These are phyloP conservation scores for Todus mexicanus DNA, from an alignment of 2,797 vertebrate genomes.

Conservation along the genomic window DNA sequence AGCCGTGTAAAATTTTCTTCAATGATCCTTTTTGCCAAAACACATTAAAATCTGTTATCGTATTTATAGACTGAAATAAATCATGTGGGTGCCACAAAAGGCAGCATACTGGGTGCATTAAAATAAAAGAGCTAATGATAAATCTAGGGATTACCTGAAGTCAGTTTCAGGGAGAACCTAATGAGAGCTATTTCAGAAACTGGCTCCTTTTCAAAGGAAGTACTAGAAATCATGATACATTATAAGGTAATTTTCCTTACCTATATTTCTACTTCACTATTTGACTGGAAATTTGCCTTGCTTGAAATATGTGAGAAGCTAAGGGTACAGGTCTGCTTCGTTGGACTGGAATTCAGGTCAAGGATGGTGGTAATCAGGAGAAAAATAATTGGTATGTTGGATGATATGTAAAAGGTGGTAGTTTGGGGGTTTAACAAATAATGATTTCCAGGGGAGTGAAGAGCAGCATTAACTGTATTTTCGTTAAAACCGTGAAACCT, in stretches of 20 bases:
- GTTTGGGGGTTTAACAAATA: not conserved
- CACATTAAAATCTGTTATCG: not conserved
- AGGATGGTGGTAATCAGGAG: not conserved
- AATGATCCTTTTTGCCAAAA: not conserved
- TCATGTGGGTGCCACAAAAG: not conserved
- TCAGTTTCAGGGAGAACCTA: not conserved
- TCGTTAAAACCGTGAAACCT: not conserved
- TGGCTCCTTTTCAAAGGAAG: not conserved
- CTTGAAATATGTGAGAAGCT: not conserved
- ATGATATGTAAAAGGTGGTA: not conserved
- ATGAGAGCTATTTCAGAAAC: not conserved
- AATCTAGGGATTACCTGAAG: not conserved
- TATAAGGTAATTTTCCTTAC: not conserved
- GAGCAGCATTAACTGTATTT: not conserved
- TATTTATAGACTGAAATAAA: not conserved
- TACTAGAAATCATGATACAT: not conserved
- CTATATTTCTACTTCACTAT: not conserved
- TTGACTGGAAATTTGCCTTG: not conserved
- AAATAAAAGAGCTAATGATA: not conserved
- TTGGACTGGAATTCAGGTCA: not conserved
- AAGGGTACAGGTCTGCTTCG: not conserved
- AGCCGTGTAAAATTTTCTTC: not conserved
- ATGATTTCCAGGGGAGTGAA: not conserved
- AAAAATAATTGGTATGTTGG: not conserved
- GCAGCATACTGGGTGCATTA: not conserved